Evolutionary conservation across 1,140 invertebrate genomes (phyloP), one percentile per base, ranked within the genome.

Genomic region (Choristoneura fumiferana): DNA sequence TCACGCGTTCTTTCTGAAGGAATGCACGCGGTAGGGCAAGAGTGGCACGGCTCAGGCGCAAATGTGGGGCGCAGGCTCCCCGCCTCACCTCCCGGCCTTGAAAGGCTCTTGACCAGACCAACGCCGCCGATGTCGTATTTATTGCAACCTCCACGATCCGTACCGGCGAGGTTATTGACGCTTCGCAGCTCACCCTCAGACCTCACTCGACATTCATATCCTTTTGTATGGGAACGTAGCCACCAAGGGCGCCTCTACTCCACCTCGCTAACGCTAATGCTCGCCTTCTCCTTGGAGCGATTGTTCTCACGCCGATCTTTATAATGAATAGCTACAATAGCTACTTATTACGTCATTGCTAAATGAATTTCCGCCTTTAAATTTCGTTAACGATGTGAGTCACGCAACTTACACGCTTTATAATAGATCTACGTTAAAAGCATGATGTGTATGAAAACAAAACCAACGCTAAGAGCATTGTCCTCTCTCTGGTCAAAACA

Each of bases 91-190:
- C 82, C 77, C 77, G 82, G 79, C 85, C 85, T 88, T 88, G 85
- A 88, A 87, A 88, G 85, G 83, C 82, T 87, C 85, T 87, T 88
- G 85, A 88, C 85, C 85, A 88, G 81, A 69, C 79, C 84, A 82
- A 65, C 71, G 75, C 66, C 81, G 81, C 69, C 79, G 83, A 77
- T 86, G 81, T 84, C 76, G 84, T 88, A 88, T 87, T 85, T 87
- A 87, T 88, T 87, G 85, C 85, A 88, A 87, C 76, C 81, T 87
- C 85, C 78, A 80, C 78, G 85, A 85, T 85, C 82, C 81, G 81
- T 84, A 84, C 83, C 70, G 81, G 53, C 83, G 82, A 88, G 85
- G 85, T 85, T 88, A 88, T 88, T 88, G 83, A 88, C 84, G 81
- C 69, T 78, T 74, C 66, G 67, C 73, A 63, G 65, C 62, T 65